A percentile compares a stretch with the other conserved stretches of the same genome.
Conservation (phyloP, 92 coral and sea anemone species). For the Actinostola sp. region DNA sequence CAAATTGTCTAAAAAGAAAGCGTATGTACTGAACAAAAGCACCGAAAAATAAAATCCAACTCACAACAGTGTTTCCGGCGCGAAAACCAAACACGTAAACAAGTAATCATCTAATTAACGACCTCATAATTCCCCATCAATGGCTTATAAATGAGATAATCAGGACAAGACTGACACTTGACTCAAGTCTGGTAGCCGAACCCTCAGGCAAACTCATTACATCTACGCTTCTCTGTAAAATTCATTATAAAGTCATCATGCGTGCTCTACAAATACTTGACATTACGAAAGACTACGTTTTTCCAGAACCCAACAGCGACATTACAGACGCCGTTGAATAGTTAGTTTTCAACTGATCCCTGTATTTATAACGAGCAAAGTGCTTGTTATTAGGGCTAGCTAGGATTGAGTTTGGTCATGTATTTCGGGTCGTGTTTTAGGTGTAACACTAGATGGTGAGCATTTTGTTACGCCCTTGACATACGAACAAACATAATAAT, state of each 20-base stretch:
- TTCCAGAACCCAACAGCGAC: slow-evolving; percentile 22
- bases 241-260: slow-evolving; percentile 18
- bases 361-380: slow-evolving; percentile 29
- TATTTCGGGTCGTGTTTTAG: slow-evolving; percentile 1
- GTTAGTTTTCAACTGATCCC: slow-evolving; percentile 4
- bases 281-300: background rate
- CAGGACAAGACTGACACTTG: background rate
- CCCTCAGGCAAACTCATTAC: slow-evolving; percentile 24
- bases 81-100: background rate
- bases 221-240: no score
- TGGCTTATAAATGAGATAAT: background rate
- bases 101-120: slow-evolving; percentile 10
- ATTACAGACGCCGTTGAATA: slow-evolving; percentile 7
- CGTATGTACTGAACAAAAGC: no score
- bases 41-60: no score
- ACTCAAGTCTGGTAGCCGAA: slow-evolving; percentile 1
- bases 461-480: background rate
- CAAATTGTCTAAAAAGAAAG: no score
- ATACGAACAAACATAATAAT: no score
- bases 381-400: background rate
- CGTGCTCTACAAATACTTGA: slow-evolving; percentile 8
- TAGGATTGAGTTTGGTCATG: no score
- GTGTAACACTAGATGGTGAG: slow-evolving; percentile 2
- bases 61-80: background rate
- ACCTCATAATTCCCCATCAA: background rate